Conservation (phyloP, 2,888 invertebrate genomes). For the Watsonalla binaria region DNA sequence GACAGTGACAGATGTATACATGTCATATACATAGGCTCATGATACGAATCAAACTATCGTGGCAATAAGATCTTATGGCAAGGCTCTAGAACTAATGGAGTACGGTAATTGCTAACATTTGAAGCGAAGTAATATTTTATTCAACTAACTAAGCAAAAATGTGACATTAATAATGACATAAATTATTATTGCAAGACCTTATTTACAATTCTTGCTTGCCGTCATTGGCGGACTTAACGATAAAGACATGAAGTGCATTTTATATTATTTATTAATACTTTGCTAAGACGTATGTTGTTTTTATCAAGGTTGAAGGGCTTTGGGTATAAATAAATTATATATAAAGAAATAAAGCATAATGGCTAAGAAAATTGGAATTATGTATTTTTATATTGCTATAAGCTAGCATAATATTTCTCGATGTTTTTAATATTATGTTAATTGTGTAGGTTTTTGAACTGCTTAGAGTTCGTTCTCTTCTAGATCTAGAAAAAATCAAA, state of each 20-base stretch:
- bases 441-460: no score
- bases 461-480: no score
- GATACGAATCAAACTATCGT: no score
- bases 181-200: background rate
- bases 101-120: no score
- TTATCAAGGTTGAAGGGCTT: background rate
- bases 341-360: background rate
- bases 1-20: no score
- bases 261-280: background rate
- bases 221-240: background rate
- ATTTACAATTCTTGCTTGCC: background rate
- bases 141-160: background rate
- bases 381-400: no score
- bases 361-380: no score
- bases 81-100: background rate
- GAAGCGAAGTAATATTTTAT: background rate
- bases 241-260: background rate
- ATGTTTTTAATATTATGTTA: no score
- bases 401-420: no score
- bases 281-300: background rate
- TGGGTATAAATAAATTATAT: background rate
- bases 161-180: background rate
- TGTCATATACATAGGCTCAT: no score
- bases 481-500: no score
- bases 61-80: no score